Evolutionary conservation across 2,113 vertebrate species (phyloP).

Genomic region (Xiphias gladius): DNA sequence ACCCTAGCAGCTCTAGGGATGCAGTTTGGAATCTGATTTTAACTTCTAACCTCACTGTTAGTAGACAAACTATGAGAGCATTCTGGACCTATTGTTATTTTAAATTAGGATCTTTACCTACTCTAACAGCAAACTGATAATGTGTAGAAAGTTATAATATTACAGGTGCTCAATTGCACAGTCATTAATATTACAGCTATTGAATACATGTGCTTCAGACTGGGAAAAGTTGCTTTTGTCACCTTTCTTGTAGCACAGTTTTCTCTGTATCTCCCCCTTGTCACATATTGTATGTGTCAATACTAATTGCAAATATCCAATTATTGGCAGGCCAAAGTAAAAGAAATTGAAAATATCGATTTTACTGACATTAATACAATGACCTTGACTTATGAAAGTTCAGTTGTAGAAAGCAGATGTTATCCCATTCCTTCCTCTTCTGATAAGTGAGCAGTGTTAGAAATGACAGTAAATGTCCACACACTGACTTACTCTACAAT

Average conservation of each 20-base stretch:
- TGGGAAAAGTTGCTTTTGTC: background rate
- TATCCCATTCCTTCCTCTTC: background rate
- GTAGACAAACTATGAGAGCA: background rate
- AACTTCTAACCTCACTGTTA: constrained; percentile 13
- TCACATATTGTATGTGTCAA: background rate
- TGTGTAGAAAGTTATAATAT: background rate
- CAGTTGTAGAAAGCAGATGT: background rate
- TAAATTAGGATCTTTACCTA: background rate
- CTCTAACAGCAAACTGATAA: background rate
- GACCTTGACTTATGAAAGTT: background rate
- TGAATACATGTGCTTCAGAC: background rate
- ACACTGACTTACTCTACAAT: background rate
- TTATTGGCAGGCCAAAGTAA: background rate
- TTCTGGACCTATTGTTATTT: background rate
- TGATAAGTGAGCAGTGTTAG: background rate
- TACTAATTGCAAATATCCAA: background rate
- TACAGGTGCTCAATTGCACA: background rate
- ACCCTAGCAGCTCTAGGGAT: constrained; percentile 2
- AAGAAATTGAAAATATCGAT: background rate
- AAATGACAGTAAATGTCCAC: background rate
- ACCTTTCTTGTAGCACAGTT: background rate
- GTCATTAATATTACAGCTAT: background rate
- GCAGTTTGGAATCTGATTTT: constrained; percentile 2
- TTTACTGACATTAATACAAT: background rate
- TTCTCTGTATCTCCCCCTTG: background rate